phyloP scores from a whole-genome alignment of 2,113 vertebrate species.

The Harpagus bidentatus region DNA sequence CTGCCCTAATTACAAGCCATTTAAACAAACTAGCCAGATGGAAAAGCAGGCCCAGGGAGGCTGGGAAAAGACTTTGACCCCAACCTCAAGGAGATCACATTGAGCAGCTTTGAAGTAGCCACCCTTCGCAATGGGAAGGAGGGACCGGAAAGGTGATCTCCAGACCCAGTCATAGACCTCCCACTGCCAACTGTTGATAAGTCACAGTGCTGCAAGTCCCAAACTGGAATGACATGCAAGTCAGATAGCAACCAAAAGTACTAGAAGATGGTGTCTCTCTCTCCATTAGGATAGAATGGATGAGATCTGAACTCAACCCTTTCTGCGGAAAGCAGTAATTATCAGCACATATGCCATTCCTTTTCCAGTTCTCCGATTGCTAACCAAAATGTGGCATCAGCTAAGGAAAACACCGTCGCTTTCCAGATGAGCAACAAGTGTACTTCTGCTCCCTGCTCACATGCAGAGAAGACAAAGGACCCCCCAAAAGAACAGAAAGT shows the following conservation, averaged over 20 bases:
- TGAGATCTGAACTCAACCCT: neutral
- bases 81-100: neutral
- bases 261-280: neutral
- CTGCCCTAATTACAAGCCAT: neutral
- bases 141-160: neutral
- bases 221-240: neutral
- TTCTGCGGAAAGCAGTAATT: neutral
- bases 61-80: neutral
- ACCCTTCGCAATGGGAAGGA: neutral
- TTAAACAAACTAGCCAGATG: neutral
- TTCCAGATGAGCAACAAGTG: neutral
- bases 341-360: neutral
- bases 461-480: neutral
- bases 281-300: neutral
- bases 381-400: neutral
- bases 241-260: neutral
- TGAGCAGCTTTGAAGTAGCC: neutral
- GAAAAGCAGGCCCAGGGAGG: neutral
- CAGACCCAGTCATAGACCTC: neutral
- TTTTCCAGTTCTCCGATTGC: neutral
- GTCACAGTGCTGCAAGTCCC: neutral
- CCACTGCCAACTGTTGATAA: neutral
- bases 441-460: neutral
- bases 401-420: neutral
- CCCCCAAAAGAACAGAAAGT: neutral